phyloP scores from a whole-genome alignment of 2,888 invertebrate genomes.

The Drosophila barbarae region DNA sequence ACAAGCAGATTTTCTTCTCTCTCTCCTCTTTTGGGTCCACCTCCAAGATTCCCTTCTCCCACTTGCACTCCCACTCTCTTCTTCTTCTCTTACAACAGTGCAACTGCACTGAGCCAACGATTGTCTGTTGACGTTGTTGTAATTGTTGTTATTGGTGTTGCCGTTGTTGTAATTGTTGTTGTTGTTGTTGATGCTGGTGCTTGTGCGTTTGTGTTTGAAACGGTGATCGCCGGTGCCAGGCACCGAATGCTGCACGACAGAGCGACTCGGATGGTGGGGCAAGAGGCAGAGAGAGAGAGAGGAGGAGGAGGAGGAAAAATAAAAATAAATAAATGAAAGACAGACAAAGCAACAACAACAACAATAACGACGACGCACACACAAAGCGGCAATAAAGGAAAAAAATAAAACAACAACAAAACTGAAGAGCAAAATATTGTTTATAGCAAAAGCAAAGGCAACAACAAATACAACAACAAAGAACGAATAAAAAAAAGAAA shows the following conservation, averaged over 20 bases:
- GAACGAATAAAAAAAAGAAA: conserved; percentile 12
- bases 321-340: conserved; percentile 33
- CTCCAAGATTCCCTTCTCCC: not conserved
- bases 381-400: conserved; percentile 60
- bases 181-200: conserved; percentile 40
- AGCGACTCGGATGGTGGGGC: conserved; percentile 31
- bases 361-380: conserved; percentile 28
- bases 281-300: conserved; percentile 5
- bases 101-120: conserved; percentile 40
- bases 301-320: conserved; percentile 38
- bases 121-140: conserved; percentile 39
- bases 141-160: conserved; percentile 34
- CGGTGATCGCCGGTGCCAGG: conserved; percentile 77
- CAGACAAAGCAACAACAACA: conserved; percentile 16
- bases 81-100: conserved; percentile 22
- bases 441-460: conserved; percentile 46
- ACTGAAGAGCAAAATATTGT: conserved; percentile 52
- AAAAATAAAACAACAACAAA: conserved; percentile 42
- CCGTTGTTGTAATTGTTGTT: conserved; percentile 33
- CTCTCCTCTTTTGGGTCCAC: conserved; percentile 7
- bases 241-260: conserved; percentile 51
- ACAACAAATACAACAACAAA: conserved; percentile 23
- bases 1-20: not conserved
- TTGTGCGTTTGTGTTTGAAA: conserved; percentile 54
- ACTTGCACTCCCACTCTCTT: not conserved